These are phyloP conservation scores for Heliconius ismenius DNA, from an alignment of 2,888 invertebrate genomes.

Conservation along the genomic window DNA sequence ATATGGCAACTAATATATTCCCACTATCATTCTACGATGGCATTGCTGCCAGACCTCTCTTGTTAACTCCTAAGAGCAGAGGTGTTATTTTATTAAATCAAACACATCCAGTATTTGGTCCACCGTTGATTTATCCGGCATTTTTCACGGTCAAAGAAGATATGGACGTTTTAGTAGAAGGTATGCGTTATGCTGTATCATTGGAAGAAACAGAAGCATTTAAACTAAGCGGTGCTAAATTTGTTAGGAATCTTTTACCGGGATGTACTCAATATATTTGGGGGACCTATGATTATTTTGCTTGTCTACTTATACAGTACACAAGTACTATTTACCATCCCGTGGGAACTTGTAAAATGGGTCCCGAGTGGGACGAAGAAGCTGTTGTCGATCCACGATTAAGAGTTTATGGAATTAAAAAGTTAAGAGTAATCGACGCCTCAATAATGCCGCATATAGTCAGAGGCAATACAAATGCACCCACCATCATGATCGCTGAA, in stretches of 20 bases:
- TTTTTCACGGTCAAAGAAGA: conserved; percentile 85
- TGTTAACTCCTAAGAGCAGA: conserved; percentile 84
- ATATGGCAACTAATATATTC: conserved; percentile 69
- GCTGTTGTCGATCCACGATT: conserved; percentile 86
- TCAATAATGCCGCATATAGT: conserved; percentile 85
- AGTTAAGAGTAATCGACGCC: conserved; percentile 85
- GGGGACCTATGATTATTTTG: conserved; percentile 85
- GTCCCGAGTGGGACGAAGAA: conserved; percentile 81
- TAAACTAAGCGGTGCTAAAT: conserved; percentile 77
- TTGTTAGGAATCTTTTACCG: conserved; percentile 81
- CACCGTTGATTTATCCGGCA: conserved; percentile 87
- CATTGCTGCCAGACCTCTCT: conserved; percentile 82
- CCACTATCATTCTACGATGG: conserved; percentile 85
- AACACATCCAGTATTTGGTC: conserved; percentile 86
- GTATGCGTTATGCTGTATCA: conserved; percentile 81
- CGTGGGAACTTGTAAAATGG: conserved; percentile 88
- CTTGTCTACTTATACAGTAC: conserved; percentile 84
- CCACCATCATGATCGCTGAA: conserved; percentile 93
- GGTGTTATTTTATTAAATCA: conserved; percentile 84
- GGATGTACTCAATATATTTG: conserved; percentile 81
- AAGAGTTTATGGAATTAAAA: conserved; percentile 83
- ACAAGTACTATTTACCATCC: conserved; percentile 88
- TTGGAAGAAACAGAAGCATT: conserved; percentile 84
- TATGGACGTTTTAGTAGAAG: conserved; percentile 82
- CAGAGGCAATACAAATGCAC: conserved; percentile 90